A percentile compares a stretch with the other conserved stretches of the same genome.
phyloP scores from a whole-genome alignment of 2,888 invertebrate genomes.

The Pediacus dermestoides region DNA sequence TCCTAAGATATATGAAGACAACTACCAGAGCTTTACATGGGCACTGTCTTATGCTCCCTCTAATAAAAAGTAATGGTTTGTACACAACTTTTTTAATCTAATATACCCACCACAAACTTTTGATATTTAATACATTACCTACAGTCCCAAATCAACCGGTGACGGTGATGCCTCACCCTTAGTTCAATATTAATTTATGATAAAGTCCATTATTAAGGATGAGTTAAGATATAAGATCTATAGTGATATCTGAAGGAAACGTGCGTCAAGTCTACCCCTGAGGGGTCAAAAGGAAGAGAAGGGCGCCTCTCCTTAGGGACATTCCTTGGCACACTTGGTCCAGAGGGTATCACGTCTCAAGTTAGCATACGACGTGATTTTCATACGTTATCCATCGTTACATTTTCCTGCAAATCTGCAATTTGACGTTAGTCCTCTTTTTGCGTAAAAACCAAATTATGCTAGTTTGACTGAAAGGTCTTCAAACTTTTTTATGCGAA shows the following conservation, averaged over 20 bases:
- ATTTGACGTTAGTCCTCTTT: background rate
- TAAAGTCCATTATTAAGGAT: conserved; percentile 1
- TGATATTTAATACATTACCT: too few relatives aligned
- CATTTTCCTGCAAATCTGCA: conserved; percentile 7
- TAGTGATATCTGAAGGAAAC: conserved; percentile 9
- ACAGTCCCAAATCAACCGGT: too few relatives aligned
- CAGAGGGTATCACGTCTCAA: conserved; percentile 26
- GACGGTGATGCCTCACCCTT: too few relatives aligned
- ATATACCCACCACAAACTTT: too few relatives aligned
- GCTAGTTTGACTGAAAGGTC: background rate
- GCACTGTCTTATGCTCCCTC: too few relatives aligned
- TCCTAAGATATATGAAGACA: conserved; percentile 16
- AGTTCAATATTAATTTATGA: too few relatives aligned
- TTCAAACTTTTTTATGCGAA: too few relatives aligned
- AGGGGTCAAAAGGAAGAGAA: conserved; percentile 3
- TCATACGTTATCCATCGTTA: conserved; percentile 27
- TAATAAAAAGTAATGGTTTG: too few relatives aligned
- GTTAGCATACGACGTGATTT: conserved; percentile 32
- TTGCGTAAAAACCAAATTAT: conserved; percentile 2
- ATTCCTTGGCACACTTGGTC: conserved; percentile 4
- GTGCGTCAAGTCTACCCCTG: conserved; percentile 2
- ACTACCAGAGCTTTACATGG: background rate
- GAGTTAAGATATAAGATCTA: conserved; percentile 3
- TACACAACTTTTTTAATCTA: too few relatives aligned
- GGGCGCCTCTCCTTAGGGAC: conserved; percentile 3